Percentiles rank a stretch among this genome's conserved stretches.
Evolutionary conservation across 2,113 vertebrate species (phyloP).

Genomic region (Cyanoderma ruficeps): DNA sequence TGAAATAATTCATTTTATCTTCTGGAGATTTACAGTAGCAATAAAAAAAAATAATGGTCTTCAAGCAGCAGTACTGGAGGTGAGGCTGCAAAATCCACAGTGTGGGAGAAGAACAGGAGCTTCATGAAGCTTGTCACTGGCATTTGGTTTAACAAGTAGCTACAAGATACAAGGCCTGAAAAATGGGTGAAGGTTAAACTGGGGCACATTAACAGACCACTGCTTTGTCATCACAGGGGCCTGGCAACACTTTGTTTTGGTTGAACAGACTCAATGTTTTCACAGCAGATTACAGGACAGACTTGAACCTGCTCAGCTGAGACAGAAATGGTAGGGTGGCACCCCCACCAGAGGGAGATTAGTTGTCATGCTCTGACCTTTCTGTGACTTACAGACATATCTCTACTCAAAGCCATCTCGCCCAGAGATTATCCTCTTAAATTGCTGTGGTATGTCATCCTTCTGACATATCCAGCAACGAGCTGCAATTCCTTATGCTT

Average conservation of each 20-base stretch:
- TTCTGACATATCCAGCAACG: neutral
- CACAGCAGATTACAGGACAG: neutral
- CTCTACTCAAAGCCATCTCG: neutral
- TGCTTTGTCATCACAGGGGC: neutral
- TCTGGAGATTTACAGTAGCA: neutral
- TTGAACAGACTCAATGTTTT: neutral
- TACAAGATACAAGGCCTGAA: neutral
- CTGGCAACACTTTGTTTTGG: neutral
- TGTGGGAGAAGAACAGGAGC: neutral
- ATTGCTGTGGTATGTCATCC: neutral
- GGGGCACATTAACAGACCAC: neutral
- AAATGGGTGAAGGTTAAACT: neutral
- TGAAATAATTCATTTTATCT: neutral
- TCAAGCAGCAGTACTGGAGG: neutral
- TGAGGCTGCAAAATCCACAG: neutral
- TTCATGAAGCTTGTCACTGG: neutral
- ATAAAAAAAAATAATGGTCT: neutral
- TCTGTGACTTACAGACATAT: neutral
- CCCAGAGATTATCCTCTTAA: constrained; percentile 4
- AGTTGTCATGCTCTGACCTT: constrained; percentile 15
- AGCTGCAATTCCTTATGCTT: neutral
- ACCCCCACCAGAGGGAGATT: neutral
- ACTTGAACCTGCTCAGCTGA: constrained; percentile 4
- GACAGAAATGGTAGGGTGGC: neutral
- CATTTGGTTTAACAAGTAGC: neutral